Base-by-base conservation (phyloP, 2,888 invertebrate species). In the Furcula furcula region DNA sequence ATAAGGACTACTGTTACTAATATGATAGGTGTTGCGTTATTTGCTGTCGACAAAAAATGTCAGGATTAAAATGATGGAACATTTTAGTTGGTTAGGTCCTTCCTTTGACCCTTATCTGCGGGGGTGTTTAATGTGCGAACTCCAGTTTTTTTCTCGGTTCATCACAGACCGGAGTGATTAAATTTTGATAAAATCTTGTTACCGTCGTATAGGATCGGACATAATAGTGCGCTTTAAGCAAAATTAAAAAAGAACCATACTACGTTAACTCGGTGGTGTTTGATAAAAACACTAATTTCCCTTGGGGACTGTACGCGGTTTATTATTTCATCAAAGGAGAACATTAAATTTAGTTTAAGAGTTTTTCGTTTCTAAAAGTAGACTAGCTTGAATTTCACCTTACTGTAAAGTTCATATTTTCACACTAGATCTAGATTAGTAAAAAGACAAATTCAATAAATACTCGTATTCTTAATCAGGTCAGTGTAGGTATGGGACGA, bases 271-370 rank as follows among this genome's bases (percentile, higher is more conserved):
- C 55, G 26, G 48, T 48, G 50, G 59, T 63, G 62, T 64, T 64
- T 67, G 48, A 66, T 62, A 42, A 67, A 56, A 71, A 60, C 51
- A 59, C 59, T 70, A 72, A 77, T 78, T 78, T 78, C 78, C 76
- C 74, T 38, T 14, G 70, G 61, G 76, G 60, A 65, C 56, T 60
- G 56, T 67, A 55, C 55, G 53, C 50, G 60, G 71, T 63, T 64
- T 66, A 74, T 72, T 69, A 69, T 68, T 73, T 71, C 65, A 56
- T 46, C 49, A 57, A 58, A 55, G 49, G 41, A 49, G 39, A 56
- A 50, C 55, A 61, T 63, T 48, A 53, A 55, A 48, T 48, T 44
- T 46, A 44, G 45, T 50, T 53, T 41, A 56, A 44, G 42, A 50
- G 40, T 59, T 40, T 46, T 48, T 36, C 28, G 31, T 21, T 42